Conservation (phyloP, 1,140 invertebrate species). For the Polypedilum vanderplanki region DNA sequence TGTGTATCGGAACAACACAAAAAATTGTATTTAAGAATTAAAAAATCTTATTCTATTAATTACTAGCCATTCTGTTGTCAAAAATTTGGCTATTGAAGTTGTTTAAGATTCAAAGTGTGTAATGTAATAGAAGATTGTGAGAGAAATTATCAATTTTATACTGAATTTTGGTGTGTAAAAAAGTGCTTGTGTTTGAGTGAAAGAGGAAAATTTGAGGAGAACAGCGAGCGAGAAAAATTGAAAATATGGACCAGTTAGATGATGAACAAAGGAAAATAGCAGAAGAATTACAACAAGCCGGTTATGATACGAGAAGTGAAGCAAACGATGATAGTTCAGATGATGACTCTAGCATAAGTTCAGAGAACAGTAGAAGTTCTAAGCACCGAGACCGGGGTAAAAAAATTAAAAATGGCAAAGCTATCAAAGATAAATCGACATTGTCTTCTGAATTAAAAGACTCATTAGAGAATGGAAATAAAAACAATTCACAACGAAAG, state of each 20-base stretch:
- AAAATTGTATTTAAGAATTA: no score
- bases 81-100: not conserved
- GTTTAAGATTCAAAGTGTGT: not conserved
- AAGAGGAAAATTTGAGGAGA: not conserved
- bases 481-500: not conserved
- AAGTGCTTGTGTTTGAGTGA: conserved; percentile 11
- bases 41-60: no score
- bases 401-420: not conserved
- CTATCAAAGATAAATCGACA: not conserved
- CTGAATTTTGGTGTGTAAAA: not conserved
- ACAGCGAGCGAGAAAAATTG: not conserved
- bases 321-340: conserved; percentile 64
- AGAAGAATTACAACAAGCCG: conserved; percentile 60
- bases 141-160: not conserved
- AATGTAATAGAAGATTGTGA: not conserved
- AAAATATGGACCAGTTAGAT: conserved; percentile 43
- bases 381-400: conserved; percentile 35
- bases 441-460: not conserved
- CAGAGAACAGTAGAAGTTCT: conserved; percentile 52
- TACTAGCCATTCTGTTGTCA: not conserved
- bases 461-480: not conserved
- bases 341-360: conserved; percentile 65
- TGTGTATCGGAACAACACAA: no score
- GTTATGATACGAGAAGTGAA: conserved; percentile 68
- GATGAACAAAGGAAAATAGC: conserved; percentile 63